Percentiles rank a stretch among this genome's conserved stretches.
Conservation (phyloP, 2,113 vertebrate species). For the Cephalopterus ornatus region DNA sequence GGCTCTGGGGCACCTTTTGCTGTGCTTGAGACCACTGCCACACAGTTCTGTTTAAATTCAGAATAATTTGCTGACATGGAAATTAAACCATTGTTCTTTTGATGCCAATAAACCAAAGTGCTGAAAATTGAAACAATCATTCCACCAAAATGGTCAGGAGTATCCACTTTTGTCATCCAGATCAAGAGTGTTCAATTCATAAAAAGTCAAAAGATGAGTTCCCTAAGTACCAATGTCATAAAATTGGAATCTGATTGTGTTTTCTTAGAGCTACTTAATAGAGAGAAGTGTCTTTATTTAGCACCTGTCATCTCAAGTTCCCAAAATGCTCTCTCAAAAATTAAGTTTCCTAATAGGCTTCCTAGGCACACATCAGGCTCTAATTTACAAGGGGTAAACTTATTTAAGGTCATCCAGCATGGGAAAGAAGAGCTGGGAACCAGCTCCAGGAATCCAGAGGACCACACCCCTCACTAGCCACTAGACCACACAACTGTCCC, state of each 20-base stretch:
- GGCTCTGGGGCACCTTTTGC: constrained; percentile 9
- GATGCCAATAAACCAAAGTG: neutral
- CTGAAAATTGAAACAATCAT: constrained; percentile 1
- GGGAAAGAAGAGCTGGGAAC: constrained; percentile 55
- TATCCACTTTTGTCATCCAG: neutral
- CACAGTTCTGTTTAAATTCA: neutral
- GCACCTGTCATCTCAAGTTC: constrained; percentile 54
- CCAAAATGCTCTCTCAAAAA: constrained; percentile 53
- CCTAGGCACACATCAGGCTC: constrained; percentile 40
- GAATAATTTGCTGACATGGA: constrained; percentile 19
- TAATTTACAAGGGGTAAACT: constrained; percentile 40
- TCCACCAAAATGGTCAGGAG: neutral
- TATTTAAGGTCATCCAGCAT: constrained; percentile 50
- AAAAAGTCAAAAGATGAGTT: constrained; percentile 23
- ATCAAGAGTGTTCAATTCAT: constrained; percentile 30
- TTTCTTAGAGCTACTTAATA: constrained; percentile 58
- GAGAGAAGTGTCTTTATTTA: constrained; percentile 55
- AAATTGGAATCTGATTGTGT: neutral
- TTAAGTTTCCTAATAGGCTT: constrained; percentile 38
- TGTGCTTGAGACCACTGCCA: neutral
- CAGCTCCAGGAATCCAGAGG: constrained; percentile 46
- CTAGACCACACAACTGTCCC: constrained; percentile 66
- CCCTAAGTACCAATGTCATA: neutral
- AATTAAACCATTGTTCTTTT: constrained; percentile 34
- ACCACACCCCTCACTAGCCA: constrained; percentile 58